Percentiles rank a stretch among this genome's conserved stretches.
These are phyloP conservation scores for Mormoops blainvillei DNA, from an alignment of 2,113 vertebrate species.

Conservation along the genomic window DNA sequence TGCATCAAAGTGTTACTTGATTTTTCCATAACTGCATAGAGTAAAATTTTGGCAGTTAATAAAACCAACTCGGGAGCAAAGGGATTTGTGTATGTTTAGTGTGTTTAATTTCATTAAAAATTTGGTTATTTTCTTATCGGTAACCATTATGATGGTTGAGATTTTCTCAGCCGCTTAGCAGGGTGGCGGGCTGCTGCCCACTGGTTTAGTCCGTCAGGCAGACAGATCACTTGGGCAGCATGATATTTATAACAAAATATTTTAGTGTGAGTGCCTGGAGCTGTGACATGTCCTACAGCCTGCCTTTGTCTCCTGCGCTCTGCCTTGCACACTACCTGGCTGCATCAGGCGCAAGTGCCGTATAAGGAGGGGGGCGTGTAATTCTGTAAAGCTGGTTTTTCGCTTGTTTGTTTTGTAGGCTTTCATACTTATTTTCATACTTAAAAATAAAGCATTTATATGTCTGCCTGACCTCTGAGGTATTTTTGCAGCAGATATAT, in stretches of 20 bases:
- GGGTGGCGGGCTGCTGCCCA: neutral
- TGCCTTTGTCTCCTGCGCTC: neutral
- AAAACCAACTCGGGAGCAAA: slow-evolving; percentile 30
- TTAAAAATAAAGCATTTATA: neutral
- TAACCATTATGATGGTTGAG: neutral
- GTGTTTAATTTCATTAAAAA: slow-evolving; percentile 29
- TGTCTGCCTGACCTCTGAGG: neutral
- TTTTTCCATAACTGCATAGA: slow-evolving; percentile 38
- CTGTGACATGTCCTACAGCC: neutral
- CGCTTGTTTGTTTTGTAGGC: neutral
- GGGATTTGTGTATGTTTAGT: neutral
- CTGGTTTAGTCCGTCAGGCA: neutral
- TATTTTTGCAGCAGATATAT: neutral
- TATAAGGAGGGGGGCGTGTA: neutral
- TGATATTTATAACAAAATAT: slow-evolving; percentile 18
- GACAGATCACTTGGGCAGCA: neutral
- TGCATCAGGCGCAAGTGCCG: neutral
- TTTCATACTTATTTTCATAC: slow-evolving; percentile 4
- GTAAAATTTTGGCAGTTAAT: slow-evolving; percentile 34
- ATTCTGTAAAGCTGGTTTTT: neutral
- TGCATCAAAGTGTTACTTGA: slow-evolving; percentile 43
- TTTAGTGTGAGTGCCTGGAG: slow-evolving; percentile 19
- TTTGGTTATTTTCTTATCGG: neutral
- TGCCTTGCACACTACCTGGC: neutral
- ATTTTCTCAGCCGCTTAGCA: neutral